Conservation (phyloP, 2,797 vertebrate species). For the Ctenosaura bakeri region DNA sequence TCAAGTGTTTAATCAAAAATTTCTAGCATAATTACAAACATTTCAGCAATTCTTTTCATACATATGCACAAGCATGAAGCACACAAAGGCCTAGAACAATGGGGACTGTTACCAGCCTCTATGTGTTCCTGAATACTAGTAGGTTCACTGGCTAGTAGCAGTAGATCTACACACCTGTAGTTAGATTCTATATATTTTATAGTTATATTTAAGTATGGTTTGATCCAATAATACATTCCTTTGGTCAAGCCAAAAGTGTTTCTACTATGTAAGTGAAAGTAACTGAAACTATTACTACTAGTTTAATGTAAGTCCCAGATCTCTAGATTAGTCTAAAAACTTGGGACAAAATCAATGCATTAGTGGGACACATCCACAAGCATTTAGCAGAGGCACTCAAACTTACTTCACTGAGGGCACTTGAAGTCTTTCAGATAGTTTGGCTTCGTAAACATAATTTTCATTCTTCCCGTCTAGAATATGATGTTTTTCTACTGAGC, state of each 20-base stretch:
- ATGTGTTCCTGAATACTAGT: neutral
- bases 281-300: too few relatives aligned
- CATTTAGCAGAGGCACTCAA: neutral
- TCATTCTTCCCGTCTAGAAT: neutral
- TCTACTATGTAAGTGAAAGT: neutral
- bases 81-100: too few relatives aligned
- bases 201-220: neutral
- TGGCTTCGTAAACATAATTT: neutral
- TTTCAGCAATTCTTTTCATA: too few relatives aligned
- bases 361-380: too few relatives aligned
- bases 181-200: neutral
- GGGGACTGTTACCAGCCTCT: too few relatives aligned
- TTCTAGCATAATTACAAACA: too few relatives aligned
- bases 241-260: neutral
- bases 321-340: too few relatives aligned
- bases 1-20: too few relatives aligned
- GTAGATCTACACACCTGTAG: neutral
- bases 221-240: neutral
- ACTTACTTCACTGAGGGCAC: neutral
- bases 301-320: neutral
- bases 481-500: neutral
- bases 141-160: neutral
- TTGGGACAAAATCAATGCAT: too few relatives aligned
- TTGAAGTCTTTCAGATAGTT: constrained; percentile 4
- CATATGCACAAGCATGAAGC: too few relatives aligned